Base-by-base conservation (phyloP, 2,113 vertebrate genomes). In the Carassius carassius region DNA sequence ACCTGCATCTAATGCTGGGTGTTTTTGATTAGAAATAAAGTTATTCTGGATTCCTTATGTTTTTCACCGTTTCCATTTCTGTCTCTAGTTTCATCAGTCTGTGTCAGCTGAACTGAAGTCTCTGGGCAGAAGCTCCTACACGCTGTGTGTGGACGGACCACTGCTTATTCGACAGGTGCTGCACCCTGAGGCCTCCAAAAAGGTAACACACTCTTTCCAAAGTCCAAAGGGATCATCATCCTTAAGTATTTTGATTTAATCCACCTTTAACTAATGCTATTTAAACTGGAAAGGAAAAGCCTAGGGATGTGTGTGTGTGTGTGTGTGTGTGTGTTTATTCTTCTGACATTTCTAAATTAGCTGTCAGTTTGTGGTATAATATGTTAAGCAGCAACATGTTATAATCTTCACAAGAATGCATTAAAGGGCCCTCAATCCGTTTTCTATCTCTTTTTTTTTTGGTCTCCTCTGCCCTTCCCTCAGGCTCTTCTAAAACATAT, bases 111-210 rank as follows among this genome's bases (percentile, higher is more conserved):
- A 99, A 84, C 88, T 99, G 87, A 96, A 97, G 90, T 92, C 93
- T 63, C 92, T 98, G 75, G 96, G 96, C 84, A 95, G 94, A 84
- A 97, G 87, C 90, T 95, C 96, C 0, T 98, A 95, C 89, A 95
- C 94, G 0, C 95, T 99, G 76, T 97, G 97, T 90, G 97, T 97
- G 4, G 95, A 97, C 93, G 95, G 96, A 86, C 96, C 97, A 76
- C 93, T 95, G 49, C 89, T 99, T 87, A 92, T 99, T 78, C 95
- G 97, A 83, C 98, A 99, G 90, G 97, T 95, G 70, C 94, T 99
- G 70, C 98, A 99, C 88, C 97, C 98, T 0, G 97, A 99, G 89
- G 95, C 97, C 60, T 99, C 97, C 87, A 98, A 97, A 91, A 99
- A 99, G 97, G 97, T 98, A 94, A 77, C 21, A 0, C 5, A 56